Evolutionary conservation across 2,888 invertebrate species (phyloP), one percentile per base, ranked within the genome.

Genomic region (Polyommatus icarus): DNA sequence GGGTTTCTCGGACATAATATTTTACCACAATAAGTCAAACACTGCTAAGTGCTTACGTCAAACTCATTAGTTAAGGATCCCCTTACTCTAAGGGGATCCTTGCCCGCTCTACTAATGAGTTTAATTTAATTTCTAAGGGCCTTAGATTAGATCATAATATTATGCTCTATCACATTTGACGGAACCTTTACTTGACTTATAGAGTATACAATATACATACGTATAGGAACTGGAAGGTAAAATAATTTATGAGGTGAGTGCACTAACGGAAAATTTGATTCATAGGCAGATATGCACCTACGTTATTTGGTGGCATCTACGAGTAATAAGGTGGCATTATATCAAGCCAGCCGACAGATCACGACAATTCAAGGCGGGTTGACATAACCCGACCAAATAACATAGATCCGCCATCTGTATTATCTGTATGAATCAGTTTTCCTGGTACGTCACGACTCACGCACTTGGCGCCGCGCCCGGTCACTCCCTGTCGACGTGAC

Each of bases 381-480:
- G 54, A 18, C 3, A 46, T 54, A 54, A 54, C 3, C 5, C 54
- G 18, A 54, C 54, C 54, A 54, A 54, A 54, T 1, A 54, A 54
- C 54, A 18, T 46, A 10, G 10, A 46, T 54, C 54, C 54, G 54
- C 15, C 50, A 24, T 24, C 24, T 3, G 32, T 3, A 3, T 3
- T 3, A 15, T 50, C 15, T 50, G 4, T 50, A 50, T 50, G 54
- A 54, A 54, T 54, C 54, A 54, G 54, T 54, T 40, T 46, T 12
- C 46, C 10, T 40, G 15, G 54, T 54, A 10, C 61, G 67, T 67
- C 67, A n/a, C n/a, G n/a, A n/a, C n/a, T n/a, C n/a, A 29, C 67
- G 18, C 67, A 32, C 6, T 67, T 67, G 67, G 67, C 67, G 67
- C 67, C 67, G 29, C 67, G 67, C 67, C 67, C 67, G 29, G 67